Evolutionary conservation across 2,888 invertebrate genomes (phyloP), one percentile per base, ranked within the genome.

Genomic region (Cheilosia vernalis): DNA sequence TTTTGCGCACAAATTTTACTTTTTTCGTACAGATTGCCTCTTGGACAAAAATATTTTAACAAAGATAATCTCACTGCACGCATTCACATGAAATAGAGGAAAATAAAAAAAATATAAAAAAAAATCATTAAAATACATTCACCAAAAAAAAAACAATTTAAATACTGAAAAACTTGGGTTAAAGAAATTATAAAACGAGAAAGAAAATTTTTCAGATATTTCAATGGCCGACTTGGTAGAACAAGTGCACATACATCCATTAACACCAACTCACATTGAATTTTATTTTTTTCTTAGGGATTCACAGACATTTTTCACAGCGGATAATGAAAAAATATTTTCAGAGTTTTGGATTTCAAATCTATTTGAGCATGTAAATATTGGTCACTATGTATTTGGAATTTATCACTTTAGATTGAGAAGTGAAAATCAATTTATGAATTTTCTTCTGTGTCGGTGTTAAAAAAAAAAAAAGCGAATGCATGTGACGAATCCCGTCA

Each of bases 181-280:
- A 15, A 33, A 24, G 4, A 17, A 73, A 47, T 73, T 61, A 55
- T 9, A n/a, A 19, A 37, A 27, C 30, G n/a, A 60, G 27, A 47
- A 49, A 21, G 63, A 47, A 33, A 63, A 49, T 61, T 56, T 64
- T 77, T 33, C 17, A 33, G 10, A 73, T 51, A 67, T 37, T 69
- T 63, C 69, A 83, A 83, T 78, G 78, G 78, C 78, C 69, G 73
- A 73, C 77, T 61, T 82, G 51, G 19, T 47, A 76, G 53, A 63
- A 82, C 70, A 56, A 72, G 61, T 67, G 60, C 70, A 17, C 17
- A 17, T 9, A 77, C 76, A 70, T 53, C 49, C 61, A 61, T 47
- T 56, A 47, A 77, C 60, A 77, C 61, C 67, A 64, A 82, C 78
- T 83, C 83, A 83, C 78, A 78, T 78, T 33, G 30, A 78, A 83